These are phyloP conservation scores for Thelaira solivaga DNA, from an alignment of 2,888 invertebrate species.

Conservation along the genomic window DNA sequence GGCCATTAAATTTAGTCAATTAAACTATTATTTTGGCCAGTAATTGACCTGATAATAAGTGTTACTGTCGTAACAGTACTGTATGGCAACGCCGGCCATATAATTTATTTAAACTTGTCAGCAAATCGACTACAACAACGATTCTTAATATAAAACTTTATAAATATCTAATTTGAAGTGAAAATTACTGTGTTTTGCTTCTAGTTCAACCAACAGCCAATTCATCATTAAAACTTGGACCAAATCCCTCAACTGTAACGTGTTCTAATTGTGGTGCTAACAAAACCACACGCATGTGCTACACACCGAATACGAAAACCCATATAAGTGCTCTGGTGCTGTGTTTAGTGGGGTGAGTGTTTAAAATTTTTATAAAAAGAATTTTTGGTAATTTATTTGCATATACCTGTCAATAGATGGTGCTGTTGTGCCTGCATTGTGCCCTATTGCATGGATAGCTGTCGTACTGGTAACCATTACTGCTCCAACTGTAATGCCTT, in stretches of 20 bases:
- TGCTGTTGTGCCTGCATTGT: slow-evolving; percentile 75
- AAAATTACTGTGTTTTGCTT: slow-evolving; percentile 33
- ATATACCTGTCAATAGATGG: slow-evolving; percentile 68
- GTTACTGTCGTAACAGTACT: too few relatives aligned
- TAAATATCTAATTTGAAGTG: too few relatives aligned
- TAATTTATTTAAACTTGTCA: too few relatives aligned
- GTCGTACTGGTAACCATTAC: slow-evolving; percentile 75
- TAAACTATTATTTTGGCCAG: too few relatives aligned
- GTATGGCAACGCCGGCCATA: too few relatives aligned
- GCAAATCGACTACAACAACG: too few relatives aligned
- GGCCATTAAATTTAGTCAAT: too few relatives aligned
- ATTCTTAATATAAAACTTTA: too few relatives aligned
- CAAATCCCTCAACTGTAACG: slow-evolving; percentile 71
- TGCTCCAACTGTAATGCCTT: slow-evolving; percentile 74
- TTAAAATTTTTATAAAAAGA: background rate
- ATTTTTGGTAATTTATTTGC: background rate
- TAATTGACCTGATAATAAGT: too few relatives aligned
- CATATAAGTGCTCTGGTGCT: slow-evolving; percentile 71
- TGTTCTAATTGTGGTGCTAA: slow-evolving; percentile 73
- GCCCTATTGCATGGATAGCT: slow-evolving; percentile 76
- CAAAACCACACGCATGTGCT: slow-evolving; percentile 72
- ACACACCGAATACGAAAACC: slow-evolving; percentile 72
- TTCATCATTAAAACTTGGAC: slow-evolving; percentile 67
- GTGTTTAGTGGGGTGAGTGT: slow-evolving; percentile 72
- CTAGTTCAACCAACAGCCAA: slow-evolving; percentile 41